Conservation (phyloP, 2,888 invertebrate species). For the Hybos culiciformis region DNA sequence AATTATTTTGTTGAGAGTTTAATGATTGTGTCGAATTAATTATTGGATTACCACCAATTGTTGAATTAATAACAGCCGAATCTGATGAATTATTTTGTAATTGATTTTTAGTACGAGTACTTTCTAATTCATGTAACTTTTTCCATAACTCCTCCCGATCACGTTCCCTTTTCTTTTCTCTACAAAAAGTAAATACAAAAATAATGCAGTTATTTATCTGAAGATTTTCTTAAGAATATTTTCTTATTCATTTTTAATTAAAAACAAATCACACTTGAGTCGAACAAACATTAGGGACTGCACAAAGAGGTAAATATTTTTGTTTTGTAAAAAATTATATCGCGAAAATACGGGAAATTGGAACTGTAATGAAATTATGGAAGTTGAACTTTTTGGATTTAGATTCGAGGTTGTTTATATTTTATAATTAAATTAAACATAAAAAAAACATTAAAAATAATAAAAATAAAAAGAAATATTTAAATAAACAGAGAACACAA, state of each 20-base stretch:
- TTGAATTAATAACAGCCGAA: constrained; percentile 10
- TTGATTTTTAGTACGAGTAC: constrained; percentile 39
- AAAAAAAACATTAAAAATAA: no score
- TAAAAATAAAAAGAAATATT: no score
- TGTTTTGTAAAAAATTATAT: neutral
- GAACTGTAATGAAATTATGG: neutral
- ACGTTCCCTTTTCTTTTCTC: constrained; percentile 54
- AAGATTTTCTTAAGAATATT: no score
- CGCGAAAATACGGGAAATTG: neutral
- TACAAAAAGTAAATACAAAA: constrained; percentile 12
- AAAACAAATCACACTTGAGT: no score
- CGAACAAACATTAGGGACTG: no score
- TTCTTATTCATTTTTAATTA: no score
- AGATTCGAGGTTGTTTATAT: no score
- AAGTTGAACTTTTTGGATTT: no score
- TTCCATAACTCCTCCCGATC: constrained; percentile 98
- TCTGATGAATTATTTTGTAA: constrained; percentile 15
- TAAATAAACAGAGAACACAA: no score
- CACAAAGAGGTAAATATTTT: no score
- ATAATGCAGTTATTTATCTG: no score
- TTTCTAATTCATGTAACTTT: constrained; percentile 80
- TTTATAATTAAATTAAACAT: no score
- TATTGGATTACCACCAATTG: constrained; percentile 13
- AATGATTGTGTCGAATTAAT: constrained; percentile 21
- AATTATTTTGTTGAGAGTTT: constrained; percentile 21